Evolutionary conservation across 2,888 invertebrate genomes (phyloP).

Genomic region (Microctonus brassicae): DNA sequence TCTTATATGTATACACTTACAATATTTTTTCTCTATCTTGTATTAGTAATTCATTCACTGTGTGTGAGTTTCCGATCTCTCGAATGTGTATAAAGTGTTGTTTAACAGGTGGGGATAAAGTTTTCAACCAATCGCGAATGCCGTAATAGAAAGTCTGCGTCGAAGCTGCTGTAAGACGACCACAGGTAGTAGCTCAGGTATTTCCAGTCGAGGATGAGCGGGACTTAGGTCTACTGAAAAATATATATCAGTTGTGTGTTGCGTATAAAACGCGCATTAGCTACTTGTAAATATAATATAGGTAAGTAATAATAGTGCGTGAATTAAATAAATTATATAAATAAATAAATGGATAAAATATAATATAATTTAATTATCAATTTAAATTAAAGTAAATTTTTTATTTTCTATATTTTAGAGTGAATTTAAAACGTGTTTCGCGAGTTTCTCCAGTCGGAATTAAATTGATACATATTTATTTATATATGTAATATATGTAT

Average conservation of each 20-base stretch:
- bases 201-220: constrained; percentile 66
- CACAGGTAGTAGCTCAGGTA: constrained; percentile 60
- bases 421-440: constrained; percentile 8
- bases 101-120: constrained; percentile 13
- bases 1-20: too few relatives aligned
- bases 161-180: constrained; percentile 33
- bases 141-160: constrained; percentile 36
- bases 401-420: neutral
- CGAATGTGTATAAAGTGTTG: neutral
- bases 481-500: neutral
- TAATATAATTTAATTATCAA: neutral
- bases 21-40: constrained; percentile 1
- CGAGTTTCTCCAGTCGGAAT: neutral
- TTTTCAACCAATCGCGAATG: constrained; percentile 31
- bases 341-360: constrained; percentile 1
- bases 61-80: constrained; percentile 5
- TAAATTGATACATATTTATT: neutral
- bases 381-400: neutral
- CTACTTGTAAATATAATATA: constrained; percentile 32
- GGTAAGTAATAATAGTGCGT: constrained; percentile 25
- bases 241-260: constrained; percentile 44
- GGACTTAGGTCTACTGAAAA: constrained; percentile 54
- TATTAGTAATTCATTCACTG: neutral
- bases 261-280: constrained; percentile 29
- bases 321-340: neutral